Percentiles rank a stretch among this genome's conserved stretches.
Conservation (phyloP, 2,113 vertebrate species). For the Neolamprologus kungweensis region DNA sequence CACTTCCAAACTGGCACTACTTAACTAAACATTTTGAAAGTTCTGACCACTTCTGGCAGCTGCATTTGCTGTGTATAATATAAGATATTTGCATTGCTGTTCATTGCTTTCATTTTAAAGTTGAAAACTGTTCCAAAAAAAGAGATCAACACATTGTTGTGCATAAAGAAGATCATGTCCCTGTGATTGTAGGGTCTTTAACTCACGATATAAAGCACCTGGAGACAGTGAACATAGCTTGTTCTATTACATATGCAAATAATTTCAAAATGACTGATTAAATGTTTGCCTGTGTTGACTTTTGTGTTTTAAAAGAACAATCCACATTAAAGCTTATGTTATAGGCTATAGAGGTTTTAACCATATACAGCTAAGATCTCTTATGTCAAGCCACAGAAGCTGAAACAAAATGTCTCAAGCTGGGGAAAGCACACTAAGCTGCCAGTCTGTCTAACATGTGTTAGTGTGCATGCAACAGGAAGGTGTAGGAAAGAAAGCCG, state of each 20-base stretch:
- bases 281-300: not conserved
- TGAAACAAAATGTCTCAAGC: not conserved
- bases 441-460: not conserved
- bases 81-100: not conserved
- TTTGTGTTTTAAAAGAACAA: rapidly evolving
- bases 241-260: not conserved
- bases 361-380: not conserved
- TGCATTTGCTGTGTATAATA: not conserved
- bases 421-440: not conserved
- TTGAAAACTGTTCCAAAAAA: not conserved
- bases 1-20: not conserved
- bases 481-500: not conserved
- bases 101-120: not conserved
- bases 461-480: not conserved
- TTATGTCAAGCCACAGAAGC: not conserved
- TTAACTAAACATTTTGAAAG: not conserved
- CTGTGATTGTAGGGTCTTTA: not conserved
- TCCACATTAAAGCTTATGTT: not conserved
- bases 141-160: not conserved
- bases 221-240: not conserved
- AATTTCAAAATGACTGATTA: not conserved
- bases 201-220: not conserved
- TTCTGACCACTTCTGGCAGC: not conserved
- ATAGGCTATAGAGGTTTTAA: not conserved
- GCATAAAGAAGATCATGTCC: not conserved